These are phyloP conservation scores for Dinomys branickii DNA, from an alignment of 2,113 vertebrate genomes.

Conservation along the genomic window DNA sequence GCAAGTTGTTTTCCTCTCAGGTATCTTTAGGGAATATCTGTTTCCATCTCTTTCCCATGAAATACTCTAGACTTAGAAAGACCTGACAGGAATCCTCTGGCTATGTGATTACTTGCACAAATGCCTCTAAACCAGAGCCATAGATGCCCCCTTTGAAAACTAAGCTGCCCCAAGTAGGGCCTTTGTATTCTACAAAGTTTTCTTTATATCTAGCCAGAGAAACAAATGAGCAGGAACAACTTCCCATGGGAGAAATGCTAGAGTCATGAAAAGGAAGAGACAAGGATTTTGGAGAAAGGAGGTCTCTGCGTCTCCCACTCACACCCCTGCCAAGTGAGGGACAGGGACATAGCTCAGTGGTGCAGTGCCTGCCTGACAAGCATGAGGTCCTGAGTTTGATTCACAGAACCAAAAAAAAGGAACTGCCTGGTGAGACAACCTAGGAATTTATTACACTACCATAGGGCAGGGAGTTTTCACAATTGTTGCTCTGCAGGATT, in stretches of 20 bases:
- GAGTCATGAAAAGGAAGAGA: not conserved
- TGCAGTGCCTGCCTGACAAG: no score
- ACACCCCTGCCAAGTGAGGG: not conserved
- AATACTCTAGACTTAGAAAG: not conserved
- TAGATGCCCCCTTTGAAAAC: not conserved
- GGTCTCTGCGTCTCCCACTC: rapidly evolving
- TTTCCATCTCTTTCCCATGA: not conserved
- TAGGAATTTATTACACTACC: not conserved
- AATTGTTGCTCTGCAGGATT: not conserved
- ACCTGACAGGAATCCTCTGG: not conserved
- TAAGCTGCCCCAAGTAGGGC: not conserved
- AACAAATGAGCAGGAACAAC: not conserved
- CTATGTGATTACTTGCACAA: not conserved
- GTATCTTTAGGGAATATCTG: not conserved
- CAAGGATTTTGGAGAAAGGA: not conserved
- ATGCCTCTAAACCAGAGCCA: not conserved
- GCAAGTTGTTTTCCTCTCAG: not conserved
- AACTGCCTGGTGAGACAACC: not conserved
- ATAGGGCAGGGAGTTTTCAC: not conserved
- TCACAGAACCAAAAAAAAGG: not conserved
- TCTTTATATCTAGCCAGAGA: not conserved
- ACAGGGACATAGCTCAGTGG: no score
- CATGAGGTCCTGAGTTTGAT: no score
- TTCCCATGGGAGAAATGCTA: not conserved
- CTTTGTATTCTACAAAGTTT: not conserved